These are phyloP conservation scores for Alexandromys fortis DNA, from an alignment of 2,113 vertebrate genomes.

Conservation along the genomic window DNA sequence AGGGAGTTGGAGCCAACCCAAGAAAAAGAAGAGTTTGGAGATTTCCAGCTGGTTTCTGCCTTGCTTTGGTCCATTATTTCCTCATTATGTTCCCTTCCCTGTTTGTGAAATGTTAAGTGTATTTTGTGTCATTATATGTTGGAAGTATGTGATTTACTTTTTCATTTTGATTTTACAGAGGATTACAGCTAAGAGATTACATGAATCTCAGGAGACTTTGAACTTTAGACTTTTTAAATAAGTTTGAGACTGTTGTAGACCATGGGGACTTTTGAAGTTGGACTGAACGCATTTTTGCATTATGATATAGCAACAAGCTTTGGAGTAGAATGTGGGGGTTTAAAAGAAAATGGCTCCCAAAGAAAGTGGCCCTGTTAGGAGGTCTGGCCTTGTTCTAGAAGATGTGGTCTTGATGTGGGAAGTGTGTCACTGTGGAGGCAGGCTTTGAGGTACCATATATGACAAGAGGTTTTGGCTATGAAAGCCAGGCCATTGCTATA, in stretches of 20 bases:
- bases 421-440: neutral
- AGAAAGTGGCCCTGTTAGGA: neutral
- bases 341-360: neutral
- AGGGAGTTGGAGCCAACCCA: neutral
- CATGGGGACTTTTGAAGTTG: neutral
- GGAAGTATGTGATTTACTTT: neutral
- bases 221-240: neutral
- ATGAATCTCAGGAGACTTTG: neutral
- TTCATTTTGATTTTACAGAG: neutral
- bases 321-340: neutral
- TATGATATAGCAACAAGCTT: neutral
- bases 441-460: too few relatives aligned
- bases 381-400: neutral
- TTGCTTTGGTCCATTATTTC: neutral
- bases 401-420: neutral
- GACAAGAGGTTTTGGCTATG: neutral
- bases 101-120: neutral
- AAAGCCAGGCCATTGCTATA: neutral
- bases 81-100: neutral
- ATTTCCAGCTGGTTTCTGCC: neutral
- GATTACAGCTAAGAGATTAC: neutral
- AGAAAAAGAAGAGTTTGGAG: neutral
- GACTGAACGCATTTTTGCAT: neutral
- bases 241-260: neutral
- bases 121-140: neutral